Percentiles rank a stretch among this genome's conserved stretches.
Evolutionary conservation across 2,888 invertebrate genomes (phyloP).

Genomic region (Tenthredo livida): DNA sequence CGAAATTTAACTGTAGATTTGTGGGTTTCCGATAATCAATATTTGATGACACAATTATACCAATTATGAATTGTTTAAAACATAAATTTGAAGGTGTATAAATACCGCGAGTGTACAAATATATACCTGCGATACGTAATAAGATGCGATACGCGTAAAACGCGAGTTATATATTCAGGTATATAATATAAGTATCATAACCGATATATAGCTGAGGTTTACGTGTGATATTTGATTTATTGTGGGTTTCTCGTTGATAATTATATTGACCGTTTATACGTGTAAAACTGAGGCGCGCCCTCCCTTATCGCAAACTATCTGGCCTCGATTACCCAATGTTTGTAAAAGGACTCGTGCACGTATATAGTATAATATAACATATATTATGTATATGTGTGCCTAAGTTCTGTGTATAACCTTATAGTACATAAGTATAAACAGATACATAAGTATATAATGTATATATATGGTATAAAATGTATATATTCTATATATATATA

Average conservation of each 20-base stretch:
- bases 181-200: not conserved
- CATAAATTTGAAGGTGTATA: too few relatives aligned
- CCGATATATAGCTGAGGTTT: conserved; percentile 59
- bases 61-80: too few relatives aligned
- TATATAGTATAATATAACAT: not conserved
- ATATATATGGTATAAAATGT: not conserved
- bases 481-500: not conserved
- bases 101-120: too few relatives aligned
- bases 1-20: too few relatives aligned
- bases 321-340: conserved; percentile 53
- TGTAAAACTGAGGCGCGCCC: conserved; percentile 53
- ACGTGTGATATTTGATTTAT: conserved; percentile 70
- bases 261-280: conserved; percentile 69
- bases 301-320: conserved; percentile 56
- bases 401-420: too few relatives aligned
- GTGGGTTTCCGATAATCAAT: too few relatives aligned
- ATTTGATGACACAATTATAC: too few relatives aligned
- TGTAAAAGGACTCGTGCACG: conserved; percentile 48
- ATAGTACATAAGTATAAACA: too few relatives aligned
- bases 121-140: not conserved
- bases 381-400: not conserved
- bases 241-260: conserved; percentile 69
- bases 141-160: not conserved
- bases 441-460: not conserved
- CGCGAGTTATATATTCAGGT: not conserved